phyloP scores from a whole-genome alignment of 2,888 invertebrate species.

The Coelinius sp. region DNA sequence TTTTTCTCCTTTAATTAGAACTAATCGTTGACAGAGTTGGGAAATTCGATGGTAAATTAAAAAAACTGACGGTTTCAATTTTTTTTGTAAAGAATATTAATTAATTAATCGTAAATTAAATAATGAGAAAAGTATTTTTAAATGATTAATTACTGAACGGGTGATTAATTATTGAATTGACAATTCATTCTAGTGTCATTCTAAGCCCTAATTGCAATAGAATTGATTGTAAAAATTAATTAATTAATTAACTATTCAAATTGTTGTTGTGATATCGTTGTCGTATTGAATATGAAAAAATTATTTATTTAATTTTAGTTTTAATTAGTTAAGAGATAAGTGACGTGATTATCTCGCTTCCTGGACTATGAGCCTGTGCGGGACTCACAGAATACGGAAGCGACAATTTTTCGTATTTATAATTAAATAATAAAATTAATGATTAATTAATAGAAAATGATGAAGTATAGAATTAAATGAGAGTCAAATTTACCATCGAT shows the following conservation, averaged over 20 bases:
- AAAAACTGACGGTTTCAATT: neutral
- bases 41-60: neutral
- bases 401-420: slow-evolving; percentile 6
- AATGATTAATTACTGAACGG: slow-evolving; percentile 1
- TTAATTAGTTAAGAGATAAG: neutral
- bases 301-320: slow-evolving; percentile 12
- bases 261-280: slow-evolving; percentile 31
- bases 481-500: neutral
- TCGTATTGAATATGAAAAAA: slow-evolving; percentile 7
- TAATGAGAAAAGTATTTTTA: slow-evolving; percentile 15
- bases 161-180: neutral
- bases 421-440: neutral
- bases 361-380: slow-evolving; percentile 6
- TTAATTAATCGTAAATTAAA: neutral
- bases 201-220: neutral
- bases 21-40: neutral
- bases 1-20: neutral
- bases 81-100: neutral
- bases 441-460: neutral
- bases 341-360: neutral
- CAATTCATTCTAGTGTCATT: neutral
- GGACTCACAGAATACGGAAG: neutral
- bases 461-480: neutral
- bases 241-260: neutral
- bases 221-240: neutral